Conservation (phyloP, 2,888 invertebrate species). For the Xanthia togata region DNA sequence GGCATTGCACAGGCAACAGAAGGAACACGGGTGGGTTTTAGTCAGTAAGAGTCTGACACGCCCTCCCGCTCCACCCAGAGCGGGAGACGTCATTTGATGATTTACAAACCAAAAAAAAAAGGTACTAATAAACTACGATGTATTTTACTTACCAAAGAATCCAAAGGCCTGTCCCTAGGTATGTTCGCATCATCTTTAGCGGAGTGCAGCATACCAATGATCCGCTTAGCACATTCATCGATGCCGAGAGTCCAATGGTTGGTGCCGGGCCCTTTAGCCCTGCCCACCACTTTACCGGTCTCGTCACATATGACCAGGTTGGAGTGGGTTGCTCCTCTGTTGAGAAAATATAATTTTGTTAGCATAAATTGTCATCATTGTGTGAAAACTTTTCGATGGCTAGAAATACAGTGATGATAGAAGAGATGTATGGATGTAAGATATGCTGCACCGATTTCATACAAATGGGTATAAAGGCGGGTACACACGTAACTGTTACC, state of each 20-base stretch:
- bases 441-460: neutral
- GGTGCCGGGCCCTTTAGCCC: constrained; percentile 93
- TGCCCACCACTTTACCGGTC: constrained; percentile 92
- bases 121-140: no score
- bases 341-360: constrained; percentile 61
- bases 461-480: no score
- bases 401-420: neutral
- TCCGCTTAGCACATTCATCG: constrained; percentile 93
- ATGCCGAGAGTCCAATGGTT: constrained; percentile 97
- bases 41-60: no score
- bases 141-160: constrained; percentile 91
- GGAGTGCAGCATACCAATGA: constrained; percentile 93
- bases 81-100: no score
- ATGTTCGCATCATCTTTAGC: constrained; percentile 92
- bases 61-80: no score
- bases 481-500: no score
- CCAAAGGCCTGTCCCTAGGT: constrained; percentile 89
- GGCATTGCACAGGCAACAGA: no score
- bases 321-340: constrained; percentile 96
- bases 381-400: neutral
- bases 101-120: no score
- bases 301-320: constrained; percentile 94
- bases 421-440: neutral
- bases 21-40: no score
- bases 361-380: neutral